phyloP scores from a whole-genome alignment of 2,797 vertebrate species.

The Periparus ater region DNA sequence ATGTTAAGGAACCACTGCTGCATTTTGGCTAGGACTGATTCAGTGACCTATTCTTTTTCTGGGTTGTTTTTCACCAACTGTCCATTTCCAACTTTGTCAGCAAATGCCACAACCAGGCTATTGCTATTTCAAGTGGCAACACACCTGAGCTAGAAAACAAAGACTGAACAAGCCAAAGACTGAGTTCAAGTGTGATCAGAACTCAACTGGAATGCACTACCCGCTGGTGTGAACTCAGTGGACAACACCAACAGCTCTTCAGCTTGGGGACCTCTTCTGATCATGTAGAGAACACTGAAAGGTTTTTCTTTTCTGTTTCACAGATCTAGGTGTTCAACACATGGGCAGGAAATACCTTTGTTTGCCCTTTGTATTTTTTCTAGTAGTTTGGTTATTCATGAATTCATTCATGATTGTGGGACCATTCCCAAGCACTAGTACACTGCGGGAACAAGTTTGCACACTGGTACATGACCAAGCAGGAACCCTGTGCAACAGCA shows the following conservation, averaged over 20 bases:
- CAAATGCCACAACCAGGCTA: neutral
- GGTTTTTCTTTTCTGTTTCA: neutral
- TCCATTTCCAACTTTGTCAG: neutral
- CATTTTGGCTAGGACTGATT: neutral
- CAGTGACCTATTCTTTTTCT: neutral
- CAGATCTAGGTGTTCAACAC: neutral
- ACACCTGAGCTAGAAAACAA: neutral
- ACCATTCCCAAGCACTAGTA: neutral
- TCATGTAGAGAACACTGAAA: neutral
- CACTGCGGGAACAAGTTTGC: neutral
- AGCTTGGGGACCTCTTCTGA: neutral
- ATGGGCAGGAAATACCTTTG: neutral
- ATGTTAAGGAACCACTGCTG: neutral
- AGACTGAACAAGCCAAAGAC: neutral
- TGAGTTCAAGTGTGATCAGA: neutral
- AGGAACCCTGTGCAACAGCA: neutral
- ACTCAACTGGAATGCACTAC: neutral
- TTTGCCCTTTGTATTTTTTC: neutral
- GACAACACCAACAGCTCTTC: neutral
- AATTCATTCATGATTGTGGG: neutral
- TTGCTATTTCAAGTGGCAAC: neutral
- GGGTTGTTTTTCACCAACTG: neutral
- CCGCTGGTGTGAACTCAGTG: neutral
- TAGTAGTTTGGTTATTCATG: neutral
- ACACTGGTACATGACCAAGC: neutral